These are phyloP conservation scores for Drosophila suboccidentalis DNA, from an alignment of 2,888 invertebrate species.

Conservation along the genomic window DNA sequence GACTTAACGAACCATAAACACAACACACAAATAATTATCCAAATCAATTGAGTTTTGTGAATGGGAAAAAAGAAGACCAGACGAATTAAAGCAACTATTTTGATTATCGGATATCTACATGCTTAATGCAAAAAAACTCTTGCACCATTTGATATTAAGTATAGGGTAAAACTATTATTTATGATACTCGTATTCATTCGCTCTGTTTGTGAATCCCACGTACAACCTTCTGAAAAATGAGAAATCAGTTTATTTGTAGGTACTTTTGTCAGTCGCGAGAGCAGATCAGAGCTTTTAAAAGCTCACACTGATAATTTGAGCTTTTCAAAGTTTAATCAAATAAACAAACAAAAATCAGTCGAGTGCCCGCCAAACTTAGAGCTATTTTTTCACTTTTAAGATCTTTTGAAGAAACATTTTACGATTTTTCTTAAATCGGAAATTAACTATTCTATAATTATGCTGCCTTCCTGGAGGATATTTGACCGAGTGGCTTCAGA, in stretches of 20 bases:
- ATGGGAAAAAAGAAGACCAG: background rate
- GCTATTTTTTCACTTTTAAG: background rate
- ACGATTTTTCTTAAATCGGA: slow-evolving; percentile 3
- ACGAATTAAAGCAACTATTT: no score
- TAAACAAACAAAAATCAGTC: background rate
- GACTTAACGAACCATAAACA: background rate
- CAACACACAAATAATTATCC: background rate
- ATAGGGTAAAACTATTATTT: no score
- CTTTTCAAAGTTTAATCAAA: background rate
- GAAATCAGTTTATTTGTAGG: background rate
- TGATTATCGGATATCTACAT: no score
- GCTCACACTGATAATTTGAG: background rate
- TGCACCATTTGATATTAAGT: no score
- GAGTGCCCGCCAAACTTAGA: background rate
- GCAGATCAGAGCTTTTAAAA: background rate
- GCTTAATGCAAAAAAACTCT: no score
- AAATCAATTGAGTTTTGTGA: background rate
- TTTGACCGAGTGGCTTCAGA: no score
- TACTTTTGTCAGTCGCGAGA: background rate
- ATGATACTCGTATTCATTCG: background rate
- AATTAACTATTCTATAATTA: no score
- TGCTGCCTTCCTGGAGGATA: no score
- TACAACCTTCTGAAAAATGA: background rate
- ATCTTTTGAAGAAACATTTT: background rate
- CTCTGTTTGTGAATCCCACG: background rate